A percentile compares a stretch with the other conserved stretches of the same genome.
Conservation (phyloP, 2,113 vertebrate species). For the Chitala chitala region DNA sequence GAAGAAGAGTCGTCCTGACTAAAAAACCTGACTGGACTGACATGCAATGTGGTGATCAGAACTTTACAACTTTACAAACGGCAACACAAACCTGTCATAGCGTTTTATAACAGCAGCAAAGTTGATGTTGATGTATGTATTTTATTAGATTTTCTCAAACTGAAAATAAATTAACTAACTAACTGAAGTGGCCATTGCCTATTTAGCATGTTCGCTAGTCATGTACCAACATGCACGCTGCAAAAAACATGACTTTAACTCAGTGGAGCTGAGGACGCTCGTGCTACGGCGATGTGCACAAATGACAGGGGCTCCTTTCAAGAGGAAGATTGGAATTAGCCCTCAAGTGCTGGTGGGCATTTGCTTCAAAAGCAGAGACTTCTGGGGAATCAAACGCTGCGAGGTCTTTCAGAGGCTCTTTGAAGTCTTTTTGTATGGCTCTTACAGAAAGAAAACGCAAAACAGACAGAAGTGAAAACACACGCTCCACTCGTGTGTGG, state of each 20-base stretch:
- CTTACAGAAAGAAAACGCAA: background rate
- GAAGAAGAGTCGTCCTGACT: too few relatives aligned
- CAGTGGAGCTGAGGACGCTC: too few relatives aligned
- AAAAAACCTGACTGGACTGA: too few relatives aligned
- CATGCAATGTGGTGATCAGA: too few relatives aligned
- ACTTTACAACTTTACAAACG: too few relatives aligned
- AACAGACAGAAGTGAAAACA: background rate
- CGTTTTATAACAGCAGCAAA: too few relatives aligned
- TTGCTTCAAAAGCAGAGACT: background rate
- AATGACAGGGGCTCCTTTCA: background rate
- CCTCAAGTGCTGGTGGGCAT: background rate
- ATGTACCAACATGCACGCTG: background rate
- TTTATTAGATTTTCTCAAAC: too few relatives aligned
- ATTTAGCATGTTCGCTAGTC: background rate
- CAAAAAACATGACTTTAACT: background rate
- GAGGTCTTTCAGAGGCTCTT: slow-evolving; percentile 6
- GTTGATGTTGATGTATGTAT: too few relatives aligned
- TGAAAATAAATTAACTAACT: too few relatives aligned
- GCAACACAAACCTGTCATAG: too few relatives aligned
- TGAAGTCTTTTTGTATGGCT: background rate
- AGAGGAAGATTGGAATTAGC: background rate
- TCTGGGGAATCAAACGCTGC: background rate
- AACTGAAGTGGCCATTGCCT: too few relatives aligned
- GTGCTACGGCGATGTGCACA: background rate
- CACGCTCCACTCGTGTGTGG: background rate